Base-by-base conservation (phyloP, 1,140 invertebrate genomes). In the Lanistes nyassanus region DNA sequence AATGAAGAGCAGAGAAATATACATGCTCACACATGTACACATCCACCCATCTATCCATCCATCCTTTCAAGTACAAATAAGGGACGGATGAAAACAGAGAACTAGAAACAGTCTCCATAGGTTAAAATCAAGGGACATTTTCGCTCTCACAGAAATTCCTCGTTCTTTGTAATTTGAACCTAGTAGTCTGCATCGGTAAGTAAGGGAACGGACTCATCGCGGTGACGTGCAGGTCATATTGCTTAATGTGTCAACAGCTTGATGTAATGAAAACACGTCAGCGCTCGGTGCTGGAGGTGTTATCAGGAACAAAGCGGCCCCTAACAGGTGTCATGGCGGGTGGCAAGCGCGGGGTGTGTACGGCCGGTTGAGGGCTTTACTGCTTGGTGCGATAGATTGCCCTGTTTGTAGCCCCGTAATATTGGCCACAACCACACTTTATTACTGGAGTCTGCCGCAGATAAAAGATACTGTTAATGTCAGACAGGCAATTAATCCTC, bases 271-370 rank as follows among this genome's bases (percentile, higher is more conserved):
- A 69, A 69, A 53, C 67, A 47, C 47, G 19, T 42, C 47, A 47
- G 47, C 5, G 7, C 42, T 7, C 0, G 39, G 42, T 26, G 5
- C 47, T 47, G 64, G 51, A 47, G 29, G 29, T 34, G 67, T 69
- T 69, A 69, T 69, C 67, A 37, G 31, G 36, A 66, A 39, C 34
- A 66, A 39, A 42, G 65, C 65, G 65, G 65, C 29, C 56, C 56
- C 9, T 11, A 60, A 60, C 56, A 60, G 56, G 56, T 60, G 56
- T 60, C 56, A 60, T 60, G 56, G 47, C 67, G 47, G 67, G 26
- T 69, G 67, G 42, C 36, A 69, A 5, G 67, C n/a, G 67, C 42
- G 39, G 47, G 23, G 23, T 23, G 47, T 67, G 65, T 26, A 23
- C 11, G 56, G 56, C 23, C 9, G n/a, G n/a, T 9, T n/a, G 56